Percentiles rank a stretch among this genome's conserved stretches.
Evolutionary conservation across 1,140 invertebrate genomes (phyloP).

Genomic region (Heliconius hermathena): DNA sequence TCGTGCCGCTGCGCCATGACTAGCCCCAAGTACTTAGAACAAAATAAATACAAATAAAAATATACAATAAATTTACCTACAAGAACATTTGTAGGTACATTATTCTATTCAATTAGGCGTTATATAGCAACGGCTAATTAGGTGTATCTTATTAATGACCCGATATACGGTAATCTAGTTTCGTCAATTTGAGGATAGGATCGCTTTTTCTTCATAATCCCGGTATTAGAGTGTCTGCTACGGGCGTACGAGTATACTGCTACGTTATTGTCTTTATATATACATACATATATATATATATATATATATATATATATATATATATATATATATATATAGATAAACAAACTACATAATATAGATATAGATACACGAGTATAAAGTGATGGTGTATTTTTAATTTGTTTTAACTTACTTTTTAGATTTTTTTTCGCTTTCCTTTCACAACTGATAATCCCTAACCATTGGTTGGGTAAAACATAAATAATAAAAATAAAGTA

Average conservation of each 20-base stretch:
- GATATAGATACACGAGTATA: not conserved
- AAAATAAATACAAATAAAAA: not conserved
- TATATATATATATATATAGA: too few species aligned
- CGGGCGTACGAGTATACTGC: slow-evolving; percentile 34
- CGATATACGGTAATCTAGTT: slow-evolving; percentile 61
- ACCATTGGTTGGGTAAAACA: too few species aligned
- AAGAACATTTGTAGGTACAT: slow-evolving; percentile 16
- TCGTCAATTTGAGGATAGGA: slow-evolving; percentile 50
- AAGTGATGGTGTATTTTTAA: not conserved
- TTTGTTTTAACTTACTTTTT: not conserved
- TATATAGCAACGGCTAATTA: slow-evolving; percentile 50
- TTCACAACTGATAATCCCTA: too few species aligned
- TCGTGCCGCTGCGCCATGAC: too few species aligned
- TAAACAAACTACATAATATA: too few species aligned
- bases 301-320: too few species aligned
- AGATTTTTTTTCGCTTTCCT: too few species aligned
- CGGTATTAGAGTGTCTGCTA: slow-evolving; percentile 59
- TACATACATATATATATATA: too few species aligned
- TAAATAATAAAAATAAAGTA: too few species aligned
- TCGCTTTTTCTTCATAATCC: slow-evolving; percentile 73
- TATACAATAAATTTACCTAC: not conserved
- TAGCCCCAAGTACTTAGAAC: too few species aligned
- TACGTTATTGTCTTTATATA: slow-evolving; percentile 12
- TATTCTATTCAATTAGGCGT: slow-evolving; percentile 38
- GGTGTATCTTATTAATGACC: slow-evolving; percentile 72